Base-by-base conservation (phyloP, 1,140 invertebrate genomes). In the Leptoteleia sp. region DNA sequence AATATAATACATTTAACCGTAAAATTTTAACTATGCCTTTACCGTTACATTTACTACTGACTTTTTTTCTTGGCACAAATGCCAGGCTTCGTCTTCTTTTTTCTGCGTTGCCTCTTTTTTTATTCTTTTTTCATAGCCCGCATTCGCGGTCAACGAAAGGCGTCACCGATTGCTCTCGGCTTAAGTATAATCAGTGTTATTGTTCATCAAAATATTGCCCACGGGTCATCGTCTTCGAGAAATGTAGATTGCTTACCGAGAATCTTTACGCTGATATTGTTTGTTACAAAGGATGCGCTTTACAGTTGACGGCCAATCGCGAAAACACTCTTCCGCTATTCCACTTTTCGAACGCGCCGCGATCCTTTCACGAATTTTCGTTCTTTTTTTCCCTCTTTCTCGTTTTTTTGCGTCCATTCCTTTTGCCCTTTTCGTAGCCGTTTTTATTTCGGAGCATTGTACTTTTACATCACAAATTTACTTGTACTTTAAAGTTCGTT, bases 11-110 rank as follows among this genome's bases (percentile, higher is more conserved):
- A 77, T 77, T 78, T 67, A 68, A 52, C 59, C 76, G 42, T 78
- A 78, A 78, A 78, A 72, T 67, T 72, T 78, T 78, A 61, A 78
- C 61, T 78, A 78, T 52, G 62, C 22, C 1, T 62, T 78, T 62
- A 78, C 76, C 68, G 76, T 78, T 78, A 72, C 37, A 55, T 68
- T 78, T 78, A 68, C 76, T 72, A 78, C 67, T 78, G 62, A 78
- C 54, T 65, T 72, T 78, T 78, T 77, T 77, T n/a, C 50, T 54
- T 19, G 12, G 40, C 33, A 37, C 17, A 35, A 29, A 72, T 67
- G 54, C 61, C 61, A 67, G 35, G 47, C 38, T 45, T 61, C 54
- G 12, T 61, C 8, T 38, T 52, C 15, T 52, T 64, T 40, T 57
- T 65, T 38, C 35, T 59, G 43, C 37, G 17, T 15, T 12, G 4